Conservation (phyloP, 2,888 invertebrate genomes). For the Elysia crispata region DNA sequence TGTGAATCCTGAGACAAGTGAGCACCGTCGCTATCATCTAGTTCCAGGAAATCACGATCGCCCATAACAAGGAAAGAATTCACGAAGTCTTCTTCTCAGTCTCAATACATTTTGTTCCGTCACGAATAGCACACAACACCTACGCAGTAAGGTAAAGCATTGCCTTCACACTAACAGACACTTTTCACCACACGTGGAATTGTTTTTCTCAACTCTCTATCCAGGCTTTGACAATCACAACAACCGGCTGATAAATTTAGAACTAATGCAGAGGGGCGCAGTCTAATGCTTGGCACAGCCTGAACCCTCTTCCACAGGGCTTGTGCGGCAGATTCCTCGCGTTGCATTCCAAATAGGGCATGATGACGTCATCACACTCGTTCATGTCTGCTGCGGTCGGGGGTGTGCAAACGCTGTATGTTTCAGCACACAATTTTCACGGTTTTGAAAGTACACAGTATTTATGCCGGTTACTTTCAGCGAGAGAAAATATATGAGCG, state of each 20-base stretch:
- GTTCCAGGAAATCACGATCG: slow-evolving; percentile 45
- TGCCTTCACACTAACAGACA: no score
- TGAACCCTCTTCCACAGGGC: slow-evolving; percentile 47
- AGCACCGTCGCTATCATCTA: slow-evolving; percentile 20
- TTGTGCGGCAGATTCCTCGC: slow-evolving; percentile 63
- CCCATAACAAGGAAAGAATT: slow-evolving; percentile 36
- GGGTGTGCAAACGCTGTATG: no score
- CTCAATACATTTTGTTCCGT: no score
- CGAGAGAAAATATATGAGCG: no score
- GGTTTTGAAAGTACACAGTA: no score
- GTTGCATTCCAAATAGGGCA: slow-evolving; percentile 70
- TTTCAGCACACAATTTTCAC: no score
- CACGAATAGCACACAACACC: slow-evolving; percentile 1
- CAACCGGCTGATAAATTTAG: slow-evolving; percentile 51
- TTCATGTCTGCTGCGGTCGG: no score
- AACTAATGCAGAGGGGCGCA: slow-evolving; percentile 53
- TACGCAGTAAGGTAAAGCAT: no score
- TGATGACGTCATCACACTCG: slow-evolving; percentile 63
- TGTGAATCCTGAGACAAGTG: slow-evolving; percentile 51
- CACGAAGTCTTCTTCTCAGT: not conserved
- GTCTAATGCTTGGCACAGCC: slow-evolving; percentile 54
- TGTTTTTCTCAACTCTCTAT: not conserved
- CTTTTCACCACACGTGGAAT: slow-evolving; percentile 41
- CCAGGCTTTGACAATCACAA: slow-evolving; percentile 39
- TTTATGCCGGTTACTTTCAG: no score